Conservation (phyloP, 2,888 invertebrate genomes). For the Caenorhabditis panamensis region DNA sequence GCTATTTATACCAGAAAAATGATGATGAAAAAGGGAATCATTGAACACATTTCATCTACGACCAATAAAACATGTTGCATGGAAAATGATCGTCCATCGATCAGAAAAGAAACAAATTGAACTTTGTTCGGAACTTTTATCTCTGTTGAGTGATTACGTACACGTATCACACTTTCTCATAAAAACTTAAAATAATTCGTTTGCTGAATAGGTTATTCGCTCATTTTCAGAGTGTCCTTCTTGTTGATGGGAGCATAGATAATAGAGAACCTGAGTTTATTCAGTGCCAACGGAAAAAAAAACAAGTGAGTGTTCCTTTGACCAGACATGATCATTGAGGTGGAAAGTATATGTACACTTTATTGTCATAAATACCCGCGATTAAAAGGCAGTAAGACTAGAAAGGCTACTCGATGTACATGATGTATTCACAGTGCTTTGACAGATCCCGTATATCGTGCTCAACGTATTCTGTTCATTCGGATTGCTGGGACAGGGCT, state of each 20-base stretch:
- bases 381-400: neutral
- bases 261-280: neutral
- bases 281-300: neutral
- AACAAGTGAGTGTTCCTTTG: neutral
- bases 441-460: neutral
- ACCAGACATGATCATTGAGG: neutral
- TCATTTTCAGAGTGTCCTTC: too few relatives aligned
- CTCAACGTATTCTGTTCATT: slow-evolving; percentile 61
- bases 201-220: too few relatives aligned
- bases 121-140: too few relatives aligned
- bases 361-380: slow-evolving; percentile 2
- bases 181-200: too few relatives aligned
- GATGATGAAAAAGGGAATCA: neutral
- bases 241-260: neutral
- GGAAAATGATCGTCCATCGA: too few relatives aligned
- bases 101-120: too few relatives aligned
- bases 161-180: too few relatives aligned
- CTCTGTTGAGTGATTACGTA: too few relatives aligned
- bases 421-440: slow-evolving; percentile 29
- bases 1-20: neutral
- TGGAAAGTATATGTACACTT: slow-evolving; percentile 1
- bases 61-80: neutral
- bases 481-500: slow-evolving; percentile 61
- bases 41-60: neutral
- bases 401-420: slow-evolving; percentile 26